phyloP scores from a whole-genome alignment of 2,888 invertebrate genomes.

The Falcaria lacertinaria region DNA sequence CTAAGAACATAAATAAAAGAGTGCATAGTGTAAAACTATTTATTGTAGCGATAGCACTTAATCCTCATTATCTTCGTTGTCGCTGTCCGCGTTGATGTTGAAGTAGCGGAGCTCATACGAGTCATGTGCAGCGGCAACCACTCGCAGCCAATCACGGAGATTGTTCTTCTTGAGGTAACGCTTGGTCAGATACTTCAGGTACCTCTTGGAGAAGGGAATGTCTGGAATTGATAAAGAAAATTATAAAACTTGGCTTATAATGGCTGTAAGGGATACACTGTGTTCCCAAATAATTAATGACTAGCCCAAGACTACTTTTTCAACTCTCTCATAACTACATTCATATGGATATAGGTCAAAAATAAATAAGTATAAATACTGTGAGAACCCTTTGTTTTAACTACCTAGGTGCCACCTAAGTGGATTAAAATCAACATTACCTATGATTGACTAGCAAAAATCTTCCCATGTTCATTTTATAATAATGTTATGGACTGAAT shows the following conservation, averaged over 20 bases:
- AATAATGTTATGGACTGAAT: too few species aligned
- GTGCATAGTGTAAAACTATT: conserved; percentile 64
- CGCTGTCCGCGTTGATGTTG: conserved; percentile 91
- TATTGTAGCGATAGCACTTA: conserved; percentile 71
- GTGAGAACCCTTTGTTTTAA: too few species aligned
- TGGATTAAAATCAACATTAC: too few species aligned
- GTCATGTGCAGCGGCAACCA: conserved; percentile 98
- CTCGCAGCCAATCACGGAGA: conserved; percentile 98
- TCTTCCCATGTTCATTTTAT: too few species aligned
- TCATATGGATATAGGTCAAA: too few species aligned
- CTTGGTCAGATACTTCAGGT: conserved; percentile 99
- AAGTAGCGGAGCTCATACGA: conserved; percentile 99
- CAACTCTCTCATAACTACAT: too few species aligned
- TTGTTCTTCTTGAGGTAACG: conserved; percentile 99
- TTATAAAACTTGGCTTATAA: background rate
- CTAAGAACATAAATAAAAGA: conserved; percentile 22
- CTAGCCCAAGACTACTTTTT: too few species aligned
- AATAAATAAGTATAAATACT: too few species aligned
- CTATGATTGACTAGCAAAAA: too few species aligned
- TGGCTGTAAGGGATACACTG: too few species aligned
- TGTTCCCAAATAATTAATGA: too few species aligned
- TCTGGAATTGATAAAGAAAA: conserved; percentile 44
- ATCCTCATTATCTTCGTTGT: conserved; percentile 93
- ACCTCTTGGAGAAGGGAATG: conserved; percentile 90
- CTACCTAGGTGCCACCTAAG: too few species aligned